Evolutionary conservation across 2,113 vertebrate species (phyloP).

Genomic region (Takifugu bimaculatus): DNA sequence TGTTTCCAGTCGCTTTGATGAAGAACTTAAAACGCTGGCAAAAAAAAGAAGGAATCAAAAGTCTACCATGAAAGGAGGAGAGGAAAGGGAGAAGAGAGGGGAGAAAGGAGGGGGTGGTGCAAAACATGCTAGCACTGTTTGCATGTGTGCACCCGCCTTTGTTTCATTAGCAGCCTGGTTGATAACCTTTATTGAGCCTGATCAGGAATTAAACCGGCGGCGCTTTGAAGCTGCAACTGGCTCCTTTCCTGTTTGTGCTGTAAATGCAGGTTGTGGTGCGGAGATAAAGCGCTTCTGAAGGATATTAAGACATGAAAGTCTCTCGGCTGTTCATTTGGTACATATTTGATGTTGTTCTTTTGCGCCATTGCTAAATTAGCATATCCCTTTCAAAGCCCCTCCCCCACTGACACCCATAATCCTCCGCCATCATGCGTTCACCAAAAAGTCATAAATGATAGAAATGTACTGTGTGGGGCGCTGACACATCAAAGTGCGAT

Average conservation of each 20-base stretch:
- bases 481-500: slow-evolving; percentile 88
- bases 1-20: slow-evolving; percentile 84
- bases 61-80: slow-evolving; percentile 67
- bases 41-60: slow-evolving; percentile 81
- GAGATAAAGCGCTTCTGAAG: slow-evolving; percentile 96
- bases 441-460: slow-evolving; percentile 89
- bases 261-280: slow-evolving; percentile 83
- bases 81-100: slow-evolving; percentile 37
- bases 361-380: slow-evolving; percentile 94
- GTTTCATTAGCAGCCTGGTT: slow-evolving; percentile 85
- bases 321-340: slow-evolving; percentile 92
- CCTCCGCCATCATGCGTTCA: slow-evolving; percentile 86
- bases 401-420: slow-evolving; percentile 81
- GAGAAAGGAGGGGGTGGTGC: slow-evolving; percentile 31
- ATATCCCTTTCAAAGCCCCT: slow-evolving; percentile 91
- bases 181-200: slow-evolving; percentile 97
- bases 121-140: slow-evolving; percentile 62
- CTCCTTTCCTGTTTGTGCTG: slow-evolving; percentile 89
- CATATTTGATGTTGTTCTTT: slow-evolving; percentile 95
- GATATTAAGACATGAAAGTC: slow-evolving; percentile 95
- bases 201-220: slow-evolving; percentile 86
- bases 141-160: slow-evolving; percentile 73
- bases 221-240: slow-evolving; percentile 86
- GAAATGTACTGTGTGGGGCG: slow-evolving; percentile 83
- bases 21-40: slow-evolving; percentile 79